A percentile compares a stretch with the other conserved stretches of the same genome.
Conservation (phyloP, 2,888 invertebrate species). For the Plemyria rubiginata region DNA sequence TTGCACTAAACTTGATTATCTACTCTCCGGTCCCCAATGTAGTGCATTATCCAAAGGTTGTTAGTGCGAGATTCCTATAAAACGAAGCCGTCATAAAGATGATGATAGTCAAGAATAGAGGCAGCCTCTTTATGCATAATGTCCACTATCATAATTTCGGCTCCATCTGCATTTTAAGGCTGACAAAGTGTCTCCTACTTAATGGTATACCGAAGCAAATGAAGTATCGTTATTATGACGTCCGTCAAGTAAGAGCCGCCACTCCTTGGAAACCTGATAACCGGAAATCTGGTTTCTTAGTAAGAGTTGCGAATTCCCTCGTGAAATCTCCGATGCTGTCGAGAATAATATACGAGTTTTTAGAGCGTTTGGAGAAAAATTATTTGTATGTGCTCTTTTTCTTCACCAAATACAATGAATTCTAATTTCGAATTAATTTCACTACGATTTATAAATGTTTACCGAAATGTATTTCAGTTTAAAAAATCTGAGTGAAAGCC, state of each 20-base stretch:
- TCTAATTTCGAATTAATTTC: no score
- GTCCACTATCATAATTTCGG: no score
- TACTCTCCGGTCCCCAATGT: conserved; percentile 5
- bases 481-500: no score
- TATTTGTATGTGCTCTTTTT: background rate
- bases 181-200: no score
- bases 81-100: background rate
- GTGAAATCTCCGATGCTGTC: background rate
- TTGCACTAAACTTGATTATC: conserved; percentile 4
- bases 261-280: background rate
- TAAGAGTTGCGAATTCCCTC: conserved; percentile 2
- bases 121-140: no score
- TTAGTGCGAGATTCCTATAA: background rate
- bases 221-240: background rate
- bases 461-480: no score
- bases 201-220: no score
- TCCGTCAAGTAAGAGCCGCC: background rate
- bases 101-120: no score
- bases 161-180: no score
- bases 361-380: background rate
- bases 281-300: conserved; percentile 3
- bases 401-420: no score
- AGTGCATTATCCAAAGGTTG: conserved; percentile 8
- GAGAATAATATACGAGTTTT: conserved; percentile 6
- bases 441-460: no score